Evolutionary conservation across 2,113 vertebrate species (phyloP), one percentile per base, ranked within the genome.

Genomic region (Catagonus wagneri): DNA sequence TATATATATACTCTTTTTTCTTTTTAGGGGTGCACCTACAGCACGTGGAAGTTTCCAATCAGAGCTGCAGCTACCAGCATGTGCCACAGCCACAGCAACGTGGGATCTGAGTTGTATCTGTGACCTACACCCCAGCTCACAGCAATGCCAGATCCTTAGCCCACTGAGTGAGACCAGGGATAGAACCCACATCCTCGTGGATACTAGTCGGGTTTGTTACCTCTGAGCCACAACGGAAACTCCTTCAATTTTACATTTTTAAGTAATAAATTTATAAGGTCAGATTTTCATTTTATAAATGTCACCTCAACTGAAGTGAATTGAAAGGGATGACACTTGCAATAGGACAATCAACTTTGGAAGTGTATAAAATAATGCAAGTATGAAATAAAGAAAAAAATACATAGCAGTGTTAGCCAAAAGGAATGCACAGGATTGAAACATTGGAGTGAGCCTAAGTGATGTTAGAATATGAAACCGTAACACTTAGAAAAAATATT

Each of bases 301-400:
- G 52, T 60, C n/a, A 34, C 34, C 20, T 14, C 61, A 39, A 4
- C 17, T 81, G 3, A 4, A 20, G 17, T 80, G 34, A 88, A 75
- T 66, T 78, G n/a, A 93, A 79, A 19, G 1, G 50, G 1, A 2
- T 22, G 50, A 74, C 22, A 63, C 54, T 52, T 65, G 2, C 6
- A 79, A 79, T 11, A 58, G 6, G 23, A 29, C 84, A 17, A 89
- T 32, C 32, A 74, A 56, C 20, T 83, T 86, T 68, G 29, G 11
- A 87, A 84, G 15, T 72, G 44, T 91, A 60, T 63, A 66, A 89
- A 95, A 44, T 81, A 90, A 88, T 60, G 3, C 23, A 44, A n/a
- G 11, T 25, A 36, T 52, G 23, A 61, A 9, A 63, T 69, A 44
- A 44, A 44, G 36, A 20, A 12, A 34, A 32, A 50, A 6, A 71